Evolutionary conservation across 1,140 invertebrate species (phyloP), one percentile per base, ranked within the genome.

Genomic region (Heliconius hewitsoni): DNA sequence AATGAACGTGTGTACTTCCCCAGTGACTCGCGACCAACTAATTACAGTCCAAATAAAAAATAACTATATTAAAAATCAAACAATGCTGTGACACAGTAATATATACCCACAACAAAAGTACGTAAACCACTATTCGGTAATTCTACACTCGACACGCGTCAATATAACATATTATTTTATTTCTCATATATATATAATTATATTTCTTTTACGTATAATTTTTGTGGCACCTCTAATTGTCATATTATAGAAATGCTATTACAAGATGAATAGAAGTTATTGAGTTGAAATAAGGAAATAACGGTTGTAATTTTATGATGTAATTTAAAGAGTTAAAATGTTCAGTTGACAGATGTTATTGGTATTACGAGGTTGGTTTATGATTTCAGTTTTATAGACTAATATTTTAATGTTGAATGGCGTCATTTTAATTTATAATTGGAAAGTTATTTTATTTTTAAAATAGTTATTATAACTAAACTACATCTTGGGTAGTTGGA

Each of bases 21-120:
- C 27, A 11, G 27, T 1, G 60, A 57, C 55, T 75, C 3, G 19
- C 8, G 19, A 66, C 60, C 1, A 27, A 30, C 9, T 66, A 66
- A 66, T 66, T 66, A 66, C 27, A 66, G 27, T 66, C 30, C 60
- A 66, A 30, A 30, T 30, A n/a, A 60, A 19, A 60, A 66, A 66
- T 66, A 66, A 66, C 27, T 66, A 66, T n/a, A 27, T 27, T 66
- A 66, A 66, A 66, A 66, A 66, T 66, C 60, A 66, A 66, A 66
- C 60, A 66, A 66, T 5, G 4, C 60, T 30, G 70, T 60, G 50
- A 79, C 76, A 78, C 75, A 85, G 92, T 89, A 91, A 93, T 84
- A 78, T 93, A 93, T 90, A 92, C 77, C 89, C 90, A 91, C 85
- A 93, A 93, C 91, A 93, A 87, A 90, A 87, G 50, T 52, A 79